Base-by-base conservation (phyloP, 2,888 invertebrate species). In the Archips crataeganus region DNA sequence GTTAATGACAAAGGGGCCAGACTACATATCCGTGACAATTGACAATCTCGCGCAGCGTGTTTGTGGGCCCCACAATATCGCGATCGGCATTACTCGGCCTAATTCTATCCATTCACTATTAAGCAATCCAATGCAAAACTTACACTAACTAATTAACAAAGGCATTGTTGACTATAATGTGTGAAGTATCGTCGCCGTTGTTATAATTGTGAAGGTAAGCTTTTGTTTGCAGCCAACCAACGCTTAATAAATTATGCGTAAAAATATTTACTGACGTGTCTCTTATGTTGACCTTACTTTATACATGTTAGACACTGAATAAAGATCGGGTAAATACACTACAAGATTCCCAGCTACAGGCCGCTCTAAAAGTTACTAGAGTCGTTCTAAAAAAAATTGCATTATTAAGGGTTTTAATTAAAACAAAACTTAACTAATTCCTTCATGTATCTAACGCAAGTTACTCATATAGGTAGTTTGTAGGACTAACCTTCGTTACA, bases 91-190 rank as follows among this genome's bases (percentile, higher is more conserved):
- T 51, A 59, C 59, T 73, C 49, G 72, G 63, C 73, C 74, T 74
- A 70, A 61, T 70, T 74, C 61, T 15, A 64, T 13, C 67, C 73
- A 70, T 66, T 61, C 65, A 65, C 70, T 74, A 54, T 74, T 70
- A 61, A 54, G 61, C 45, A 62, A 62, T 15, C 15, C 11, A 70
- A 74, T 51, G 54, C 54, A 61, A 73, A 65, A 67, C 39, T 39
- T 39, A 39, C 39, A 6, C 5, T 65, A 60, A 73, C 39, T 39
- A 65, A 68, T 71, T n/a, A 65, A 36, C 32, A 13, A 34, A 47
- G 63, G 42, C 68, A 32, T 69, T 68, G 59, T 71, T 65, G 15
- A 15, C 39, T 54, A 36, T 62, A 62, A n/a, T 39, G 60, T 62
- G 67, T 72, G 66, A 72, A 67, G 66, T 32, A 45, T 65, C 64